phyloP scores from a whole-genome alignment of 2,797 vertebrate genomes.

The Catostomus latipinnis region DNA sequence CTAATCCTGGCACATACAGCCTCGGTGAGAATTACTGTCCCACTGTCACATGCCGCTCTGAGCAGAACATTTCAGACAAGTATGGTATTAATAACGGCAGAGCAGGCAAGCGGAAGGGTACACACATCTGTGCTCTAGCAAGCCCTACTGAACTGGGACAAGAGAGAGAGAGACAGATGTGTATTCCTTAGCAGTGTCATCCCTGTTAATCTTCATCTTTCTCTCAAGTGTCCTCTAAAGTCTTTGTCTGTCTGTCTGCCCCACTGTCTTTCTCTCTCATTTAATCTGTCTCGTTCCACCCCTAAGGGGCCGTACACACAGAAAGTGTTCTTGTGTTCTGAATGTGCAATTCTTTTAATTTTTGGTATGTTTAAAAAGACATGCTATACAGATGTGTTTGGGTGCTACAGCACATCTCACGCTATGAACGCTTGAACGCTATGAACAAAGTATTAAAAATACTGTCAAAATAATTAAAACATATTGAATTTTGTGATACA shows the following conservation, averaged over 20 bases:
- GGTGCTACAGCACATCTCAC: too few relatives aligned
- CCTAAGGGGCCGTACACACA: too few relatives aligned
- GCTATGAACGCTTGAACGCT: too few relatives aligned
- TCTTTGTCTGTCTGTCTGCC: constrained; percentile 1
- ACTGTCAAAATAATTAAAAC: too few relatives aligned
- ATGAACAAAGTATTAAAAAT: too few relatives aligned
- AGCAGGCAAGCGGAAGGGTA: background rate
- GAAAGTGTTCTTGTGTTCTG: too few relatives aligned
- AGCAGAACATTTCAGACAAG: constrained; percentile 42
- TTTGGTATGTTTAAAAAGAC: too few relatives aligned
- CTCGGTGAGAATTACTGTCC: constrained; percentile 40
- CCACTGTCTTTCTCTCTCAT: background rate
- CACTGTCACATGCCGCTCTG: constrained; percentile 26
- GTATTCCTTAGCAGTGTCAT: constrained; percentile 12
- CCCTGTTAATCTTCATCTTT: constrained; percentile 24
- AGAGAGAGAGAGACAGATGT: background rate
- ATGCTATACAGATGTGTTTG: too few relatives aligned
- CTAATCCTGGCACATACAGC: constrained; percentile 68
- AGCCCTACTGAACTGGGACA: background rate
- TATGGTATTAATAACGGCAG: constrained; percentile 46
- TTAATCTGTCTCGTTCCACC: background rate
- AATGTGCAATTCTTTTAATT: too few relatives aligned
- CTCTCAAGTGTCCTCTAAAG: constrained; percentile 14
- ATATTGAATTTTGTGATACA: too few relatives aligned
- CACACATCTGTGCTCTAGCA: constrained; percentile 4